Evolutionary conservation across 2,113 vertebrate genomes (phyloP).

Genomic region (Coreoperca whiteheadi): DNA sequence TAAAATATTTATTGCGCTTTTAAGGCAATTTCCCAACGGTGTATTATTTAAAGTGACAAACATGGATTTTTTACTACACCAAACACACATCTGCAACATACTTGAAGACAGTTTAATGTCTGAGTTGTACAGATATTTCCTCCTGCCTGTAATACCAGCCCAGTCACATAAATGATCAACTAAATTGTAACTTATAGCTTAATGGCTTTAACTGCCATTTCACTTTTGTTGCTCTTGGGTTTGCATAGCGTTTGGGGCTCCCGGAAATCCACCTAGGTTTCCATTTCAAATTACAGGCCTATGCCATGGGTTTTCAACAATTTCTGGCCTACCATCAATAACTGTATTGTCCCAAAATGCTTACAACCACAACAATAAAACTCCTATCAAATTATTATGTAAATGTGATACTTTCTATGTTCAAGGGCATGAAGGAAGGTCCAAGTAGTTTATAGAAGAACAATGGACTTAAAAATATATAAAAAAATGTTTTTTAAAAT

Average conservation of each 20-base stretch:
- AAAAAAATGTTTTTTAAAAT: not conserved
- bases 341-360: not conserved
- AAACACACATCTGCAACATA: not conserved
- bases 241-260: not conserved
- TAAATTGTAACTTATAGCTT: not conserved
- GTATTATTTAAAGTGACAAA: slow-evolving; percentile 23
- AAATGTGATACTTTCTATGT: not conserved
- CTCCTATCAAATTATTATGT: not conserved
- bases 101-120: not conserved
- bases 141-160: not conserved
- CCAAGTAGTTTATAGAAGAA: not conserved
- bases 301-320: not conserved
- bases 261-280: not conserved
- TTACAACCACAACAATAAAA: not conserved
- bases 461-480: not conserved
- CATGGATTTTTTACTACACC: not conserved
- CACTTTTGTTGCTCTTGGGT: not conserved
- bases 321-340: not conserved
- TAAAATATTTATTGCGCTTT: slow-evolving; percentile 37
- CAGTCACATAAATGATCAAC: not conserved
- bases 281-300: not conserved
- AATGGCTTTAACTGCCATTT: not conserved
- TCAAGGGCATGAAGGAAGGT: not conserved
- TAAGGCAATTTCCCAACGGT: slow-evolving; percentile 2
- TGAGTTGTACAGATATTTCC: not conserved